phyloP scores from a whole-genome alignment of 2,113 vertebrate genomes.

The Petrocephalus zakoni region DNA sequence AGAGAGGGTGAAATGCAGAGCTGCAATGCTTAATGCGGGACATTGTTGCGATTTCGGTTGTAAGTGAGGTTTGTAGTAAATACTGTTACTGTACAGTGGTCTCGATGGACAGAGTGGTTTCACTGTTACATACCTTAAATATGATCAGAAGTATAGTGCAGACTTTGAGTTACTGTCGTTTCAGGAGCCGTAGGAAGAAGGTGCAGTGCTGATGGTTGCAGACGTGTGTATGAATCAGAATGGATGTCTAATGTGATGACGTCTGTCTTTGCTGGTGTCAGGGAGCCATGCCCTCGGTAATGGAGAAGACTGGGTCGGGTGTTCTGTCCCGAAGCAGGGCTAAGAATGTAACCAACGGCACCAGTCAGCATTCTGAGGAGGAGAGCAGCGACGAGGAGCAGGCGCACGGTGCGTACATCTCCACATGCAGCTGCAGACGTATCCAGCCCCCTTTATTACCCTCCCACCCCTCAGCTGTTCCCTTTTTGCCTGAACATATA shows the following conservation, averaged over 20 bases:
- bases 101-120: neutral
- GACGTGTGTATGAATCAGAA: neutral
- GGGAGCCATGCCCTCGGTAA: constrained; percentile 76
- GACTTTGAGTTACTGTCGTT: neutral
- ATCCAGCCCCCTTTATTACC: too few relatives aligned
- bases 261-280: constrained; percentile 18
- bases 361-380: constrained; percentile 58
- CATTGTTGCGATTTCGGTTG: neutral
- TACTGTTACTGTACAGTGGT: neutral
- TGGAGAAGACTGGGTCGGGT: constrained; percentile 77
- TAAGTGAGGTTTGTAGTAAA: neutral
- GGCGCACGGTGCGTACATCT: constrained; percentile 50
- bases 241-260: neutral
- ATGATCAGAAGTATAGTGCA: neutral
- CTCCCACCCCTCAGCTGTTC: neutral
- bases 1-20: neutral
- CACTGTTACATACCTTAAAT: neutral
- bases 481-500: neutral
- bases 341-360: constrained; percentile 76
- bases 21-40: neutral
- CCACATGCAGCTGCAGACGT: neutral
- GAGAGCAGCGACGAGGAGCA: constrained; percentile 70
- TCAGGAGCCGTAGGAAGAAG: neutral
- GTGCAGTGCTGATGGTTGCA: neutral
- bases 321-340: constrained; percentile 82